Base-by-base conservation (phyloP, 2,113 vertebrate species). In the Callorhinus ursinus region DNA sequence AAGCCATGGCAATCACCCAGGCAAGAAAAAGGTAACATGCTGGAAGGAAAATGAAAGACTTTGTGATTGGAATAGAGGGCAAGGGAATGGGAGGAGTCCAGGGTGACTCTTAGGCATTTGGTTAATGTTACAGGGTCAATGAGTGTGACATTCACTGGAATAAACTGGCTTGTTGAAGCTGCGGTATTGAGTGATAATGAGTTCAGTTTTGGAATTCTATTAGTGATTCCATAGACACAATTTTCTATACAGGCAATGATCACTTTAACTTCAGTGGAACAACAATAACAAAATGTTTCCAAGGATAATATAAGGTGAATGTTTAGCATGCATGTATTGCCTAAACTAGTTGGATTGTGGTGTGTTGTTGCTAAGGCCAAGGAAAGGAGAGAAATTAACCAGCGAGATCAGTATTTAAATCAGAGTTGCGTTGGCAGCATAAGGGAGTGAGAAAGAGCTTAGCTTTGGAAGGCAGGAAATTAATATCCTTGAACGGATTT, bases 401-500 rank as follows among this genome's bases (percentile, higher is more conserved):
- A 51, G 87, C 26, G 33, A 57, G n/a, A 84, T 93, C 61, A 65
- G 72, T 59, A 63, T 92, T 95, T 82, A 76, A 72, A 65, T 91
- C 82, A 92, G 36, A 55, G 49, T n/a, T 77, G 63, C 69, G 14
- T 14, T 94, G 71, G 88, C 51, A 69, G 53, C 16, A 21, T 42
- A 16, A 16, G 31, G 31, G 33, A 85, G 33, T 59, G 69, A 94
- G 71, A 82, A 87, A 51, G 24, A 42, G 39, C 31, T 72, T 76
- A 86, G 88, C 31, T 49, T 82, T 74, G 65, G 51, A 92, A 94
- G 81, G 84, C 87, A 95, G 96, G 80, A 97, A 96, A 97, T 96
- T 96, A 95, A 95, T 96, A 90, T 69, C 16, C 31, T 91, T 67
- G 51, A 82, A 61, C 13, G 42, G 31, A 87, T 96, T 88, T 90